Conservation (phyloP, 1,140 invertebrate genomes). For the Ips typographus region DNA sequence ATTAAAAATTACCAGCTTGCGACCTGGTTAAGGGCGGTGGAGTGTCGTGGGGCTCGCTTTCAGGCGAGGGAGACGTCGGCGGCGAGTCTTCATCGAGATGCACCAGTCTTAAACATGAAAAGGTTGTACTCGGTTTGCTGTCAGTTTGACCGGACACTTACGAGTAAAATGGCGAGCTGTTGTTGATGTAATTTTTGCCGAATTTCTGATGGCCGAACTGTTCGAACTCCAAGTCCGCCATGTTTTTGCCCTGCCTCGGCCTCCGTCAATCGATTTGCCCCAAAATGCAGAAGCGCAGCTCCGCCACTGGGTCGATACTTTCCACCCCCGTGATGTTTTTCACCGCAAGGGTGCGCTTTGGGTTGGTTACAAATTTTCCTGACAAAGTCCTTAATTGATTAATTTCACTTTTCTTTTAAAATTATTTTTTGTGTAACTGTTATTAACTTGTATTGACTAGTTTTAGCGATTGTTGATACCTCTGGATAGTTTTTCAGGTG, state of each 20-base stretch:
- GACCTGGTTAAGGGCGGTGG: constrained; percentile 16
- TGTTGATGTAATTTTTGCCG: constrained; percentile 74
- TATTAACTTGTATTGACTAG: too few species aligned
- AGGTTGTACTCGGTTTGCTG: background rate
- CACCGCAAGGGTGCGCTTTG: background rate
- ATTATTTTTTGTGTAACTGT: too few species aligned
- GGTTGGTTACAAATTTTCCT: too few species aligned
- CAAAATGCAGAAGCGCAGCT: background rate
- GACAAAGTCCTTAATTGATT: too few species aligned
- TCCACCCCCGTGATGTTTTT: background rate
- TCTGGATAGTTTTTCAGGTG: too few species aligned
- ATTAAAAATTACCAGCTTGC: constrained; percentile 7
- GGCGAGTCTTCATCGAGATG: constrained; percentile 77
- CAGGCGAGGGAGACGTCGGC: constrained; percentile 68
- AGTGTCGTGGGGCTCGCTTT: constrained; percentile 44
- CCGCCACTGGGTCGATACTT: constrained; percentile 12
- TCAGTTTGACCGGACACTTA: constrained; percentile 55
- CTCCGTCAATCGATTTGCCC: constrained; percentile 25
- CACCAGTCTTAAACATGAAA: constrained; percentile 61
- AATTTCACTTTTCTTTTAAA: too few species aligned
- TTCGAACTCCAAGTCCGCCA: constrained; percentile 91
- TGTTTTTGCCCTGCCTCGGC: constrained; percentile 54
- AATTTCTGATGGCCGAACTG: constrained; percentile 81
- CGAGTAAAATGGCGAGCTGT: constrained; percentile 70
- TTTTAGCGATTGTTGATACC: too few species aligned